phyloP scores from a whole-genome alignment of 2,888 invertebrate species.

The Zelleria hepariella region DNA sequence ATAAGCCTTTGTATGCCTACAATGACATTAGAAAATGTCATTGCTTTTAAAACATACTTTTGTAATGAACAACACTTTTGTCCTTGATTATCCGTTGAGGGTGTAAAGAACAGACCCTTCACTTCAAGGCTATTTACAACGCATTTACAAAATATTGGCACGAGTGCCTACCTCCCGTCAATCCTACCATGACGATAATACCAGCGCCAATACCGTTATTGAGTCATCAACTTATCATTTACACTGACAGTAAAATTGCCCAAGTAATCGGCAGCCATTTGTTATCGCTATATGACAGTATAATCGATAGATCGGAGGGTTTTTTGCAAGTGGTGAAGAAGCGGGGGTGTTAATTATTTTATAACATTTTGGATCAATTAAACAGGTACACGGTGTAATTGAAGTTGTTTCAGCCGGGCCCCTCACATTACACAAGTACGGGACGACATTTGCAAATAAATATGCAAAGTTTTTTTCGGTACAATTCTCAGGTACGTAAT shows the following conservation, averaged over 20 bases:
- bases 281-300: background rate
- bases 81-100: background rate
- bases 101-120: background rate
- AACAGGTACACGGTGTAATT: no score
- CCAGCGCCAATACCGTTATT: background rate
- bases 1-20: no score
- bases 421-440: no score
- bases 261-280: constrained; percentile 10
- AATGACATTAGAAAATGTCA: no score
- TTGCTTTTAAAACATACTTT: no score
- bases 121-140: background rate
- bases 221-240: background rate
- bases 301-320: background rate
- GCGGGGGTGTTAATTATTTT: background rate
- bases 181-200: background rate
- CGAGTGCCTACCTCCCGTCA: background rate
- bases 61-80: background rate
- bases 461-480: no score
- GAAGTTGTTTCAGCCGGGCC: no score
- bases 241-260: background rate
- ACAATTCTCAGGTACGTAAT: no score
- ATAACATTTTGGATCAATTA: background rate
- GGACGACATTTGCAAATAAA: no score
- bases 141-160: background rate
- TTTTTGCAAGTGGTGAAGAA: background rate